Evolutionary conservation across 1,140 invertebrate species (phyloP).

Genomic region (Cydia splendana): DNA sequence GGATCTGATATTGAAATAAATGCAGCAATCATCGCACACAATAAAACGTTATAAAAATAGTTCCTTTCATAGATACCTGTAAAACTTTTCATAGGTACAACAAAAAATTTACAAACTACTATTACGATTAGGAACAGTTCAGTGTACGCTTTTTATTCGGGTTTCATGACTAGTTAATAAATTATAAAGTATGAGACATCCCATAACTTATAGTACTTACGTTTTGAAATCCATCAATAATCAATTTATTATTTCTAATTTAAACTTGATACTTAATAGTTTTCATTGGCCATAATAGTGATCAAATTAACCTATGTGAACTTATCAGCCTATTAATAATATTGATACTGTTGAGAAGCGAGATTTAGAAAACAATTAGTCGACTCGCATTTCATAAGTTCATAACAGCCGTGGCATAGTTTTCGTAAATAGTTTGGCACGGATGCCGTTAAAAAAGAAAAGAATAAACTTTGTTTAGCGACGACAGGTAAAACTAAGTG

Average conservation of each 20-base stretch:
- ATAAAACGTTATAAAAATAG: no score
- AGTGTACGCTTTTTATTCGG: no score
- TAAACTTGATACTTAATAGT: not conserved
- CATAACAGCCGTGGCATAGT: not conserved
- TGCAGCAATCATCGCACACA: no score
- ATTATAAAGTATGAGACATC: not conserved
- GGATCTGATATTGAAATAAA: no score
- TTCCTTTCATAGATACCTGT: no score
- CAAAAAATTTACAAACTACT: no score
- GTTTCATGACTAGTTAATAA: no score
- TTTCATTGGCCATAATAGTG: not conserved
- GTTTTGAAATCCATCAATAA: no score
- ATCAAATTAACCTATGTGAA: not conserved
- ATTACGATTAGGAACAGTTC: no score
- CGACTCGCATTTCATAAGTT: not conserved
- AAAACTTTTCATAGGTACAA: no score
- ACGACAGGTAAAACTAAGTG: not conserved
- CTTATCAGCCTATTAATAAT: not conserved
- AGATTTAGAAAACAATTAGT: slow-evolving; percentile 9
- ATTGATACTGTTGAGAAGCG: not conserved
- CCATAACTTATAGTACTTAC: not conserved
- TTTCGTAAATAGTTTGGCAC: not conserved
- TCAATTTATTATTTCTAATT: not conserved
- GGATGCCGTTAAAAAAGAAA: not conserved
- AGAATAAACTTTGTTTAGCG: not conserved